A percentile compares a stretch with the other conserved stretches of the same genome.
phyloP scores from a whole-genome alignment of 1,140 invertebrate genomes.

The Heliconius hewitsoni region DNA sequence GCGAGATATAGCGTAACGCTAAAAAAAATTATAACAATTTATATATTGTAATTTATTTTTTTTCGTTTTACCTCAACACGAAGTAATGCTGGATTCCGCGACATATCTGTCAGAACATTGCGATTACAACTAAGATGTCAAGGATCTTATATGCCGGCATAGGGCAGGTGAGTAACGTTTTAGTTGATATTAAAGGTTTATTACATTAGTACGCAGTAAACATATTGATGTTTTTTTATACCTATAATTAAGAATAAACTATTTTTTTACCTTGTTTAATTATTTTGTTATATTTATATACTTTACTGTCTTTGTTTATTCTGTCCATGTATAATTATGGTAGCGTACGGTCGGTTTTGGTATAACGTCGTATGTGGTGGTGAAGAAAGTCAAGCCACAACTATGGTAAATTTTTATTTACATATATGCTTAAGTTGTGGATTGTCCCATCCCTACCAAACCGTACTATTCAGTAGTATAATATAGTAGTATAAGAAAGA shows the following conservation, averaged over 20 bases:
- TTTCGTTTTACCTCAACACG: neutral
- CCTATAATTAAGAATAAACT: neutral
- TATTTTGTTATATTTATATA: neutral
- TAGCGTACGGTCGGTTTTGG: too few relatives aligned
- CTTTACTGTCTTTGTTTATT: too few relatives aligned
- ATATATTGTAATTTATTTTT: neutral
- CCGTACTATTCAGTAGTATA: too few relatives aligned
- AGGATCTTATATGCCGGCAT: constrained; percentile 42
- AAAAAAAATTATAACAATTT: too few relatives aligned
- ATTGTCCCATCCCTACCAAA: too few relatives aligned
- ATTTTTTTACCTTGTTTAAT: neutral
- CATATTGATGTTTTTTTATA: neutral
- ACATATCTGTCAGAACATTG: constrained; percentile 43
- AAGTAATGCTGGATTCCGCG: constrained; percentile 40
- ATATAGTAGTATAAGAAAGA: too few relatives aligned
- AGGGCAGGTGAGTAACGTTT: constrained; percentile 42
- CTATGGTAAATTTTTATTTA: too few relatives aligned
- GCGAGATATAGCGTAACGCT: too few relatives aligned
- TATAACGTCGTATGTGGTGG: too few relatives aligned
- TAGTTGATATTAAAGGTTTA: constrained; percentile 26
- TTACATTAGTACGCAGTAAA: constrained; percentile 16
- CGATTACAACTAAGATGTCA: constrained; percentile 48
- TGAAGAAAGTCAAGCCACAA: too few relatives aligned
- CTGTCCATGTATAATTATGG: too few relatives aligned
- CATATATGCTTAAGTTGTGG: too few relatives aligned